Base-by-base conservation (phyloP, 2,888 invertebrate species). In the Blomia tropicalis region DNA sequence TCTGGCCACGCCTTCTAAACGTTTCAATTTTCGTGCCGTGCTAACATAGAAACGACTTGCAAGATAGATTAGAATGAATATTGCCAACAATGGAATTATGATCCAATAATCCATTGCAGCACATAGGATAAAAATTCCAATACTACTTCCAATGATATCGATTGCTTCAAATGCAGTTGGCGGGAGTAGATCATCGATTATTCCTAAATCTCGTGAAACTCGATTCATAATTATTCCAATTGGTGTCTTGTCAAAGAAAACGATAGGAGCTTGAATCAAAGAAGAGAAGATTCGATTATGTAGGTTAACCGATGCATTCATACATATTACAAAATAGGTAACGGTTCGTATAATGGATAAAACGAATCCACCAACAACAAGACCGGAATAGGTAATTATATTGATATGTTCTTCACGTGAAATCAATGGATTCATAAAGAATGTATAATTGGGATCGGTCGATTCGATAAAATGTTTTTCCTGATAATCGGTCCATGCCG, bases 1-100 rank as follows among this genome's bases (percentile, higher is more conserved):
- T 64, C 91, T 83, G 66, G 85, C 72, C 11, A 75, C 73, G 47
- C 76, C 75, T 68, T 79, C 78, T 4, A 78, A 69, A 65, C 77
- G 67, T 66, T 78, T 79, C 62, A 78, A 69, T 65, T 75, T 75
- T 44, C 77, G 68, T 0, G 77, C 75, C 1, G 76, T 74, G 7
- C 68, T 67, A 43, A 78, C 71, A 69, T 76, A 78, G 68, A 76
- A 75, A 31, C 69, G 67, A 47, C 78, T 65, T 22, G 77, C 70
- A 41, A 72, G 69, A 41, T 72, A 66, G 68, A 78, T 77, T 3
- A 74, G 64, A 3, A 72, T 63, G n/a, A 71, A 67, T 0, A 79
- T 70, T 14, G 77, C 72, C 0, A 74, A 60, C 1, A 75, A 72
- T 4, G 73, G 72, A 0, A 72, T 25, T 14, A 72, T 64, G 75